phyloP scores from a whole-genome alignment of 2,113 vertebrate genomes.

The Leiothrix lutea region DNA sequence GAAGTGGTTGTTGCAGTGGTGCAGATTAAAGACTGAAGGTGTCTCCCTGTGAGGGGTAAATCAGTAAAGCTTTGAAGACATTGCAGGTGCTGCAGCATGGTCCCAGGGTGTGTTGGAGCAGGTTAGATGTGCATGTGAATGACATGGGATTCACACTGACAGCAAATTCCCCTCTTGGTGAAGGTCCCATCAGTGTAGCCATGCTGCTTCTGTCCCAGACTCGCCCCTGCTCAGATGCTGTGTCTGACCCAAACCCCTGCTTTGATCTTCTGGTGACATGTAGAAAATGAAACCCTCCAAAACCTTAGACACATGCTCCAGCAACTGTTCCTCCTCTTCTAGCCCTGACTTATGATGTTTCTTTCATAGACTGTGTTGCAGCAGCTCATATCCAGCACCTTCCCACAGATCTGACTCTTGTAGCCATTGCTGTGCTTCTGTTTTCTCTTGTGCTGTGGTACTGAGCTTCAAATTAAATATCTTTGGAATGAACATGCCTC shows the following conservation, averaged over 20 bases:
- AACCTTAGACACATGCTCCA: background rate
- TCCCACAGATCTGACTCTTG: background rate
- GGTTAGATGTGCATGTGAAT: too few relatives aligned
- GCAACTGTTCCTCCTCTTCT: background rate
- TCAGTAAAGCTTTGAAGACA: background rate
- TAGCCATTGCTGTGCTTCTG: background rate
- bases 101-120: background rate
- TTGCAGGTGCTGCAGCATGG: background rate
- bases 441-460: background rate
- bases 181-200: background rate
- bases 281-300: background rate
- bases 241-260: background rate
- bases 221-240: rapidly evolving
- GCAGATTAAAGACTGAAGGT: background rate
- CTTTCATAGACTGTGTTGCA: background rate
- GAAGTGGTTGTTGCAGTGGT: background rate
- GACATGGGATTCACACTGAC: too few relatives aligned
- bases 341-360: background rate
- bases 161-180: background rate
- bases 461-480: background rate
- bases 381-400: background rate
- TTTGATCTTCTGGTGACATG: background rate
- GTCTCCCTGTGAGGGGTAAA: background rate
- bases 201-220: background rate
- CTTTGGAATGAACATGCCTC: background rate